These are phyloP conservation scores for Phenganax stokvisi DNA, from an alignment of 92 coral and sea anemone genomes.

Conservation along the genomic window DNA sequence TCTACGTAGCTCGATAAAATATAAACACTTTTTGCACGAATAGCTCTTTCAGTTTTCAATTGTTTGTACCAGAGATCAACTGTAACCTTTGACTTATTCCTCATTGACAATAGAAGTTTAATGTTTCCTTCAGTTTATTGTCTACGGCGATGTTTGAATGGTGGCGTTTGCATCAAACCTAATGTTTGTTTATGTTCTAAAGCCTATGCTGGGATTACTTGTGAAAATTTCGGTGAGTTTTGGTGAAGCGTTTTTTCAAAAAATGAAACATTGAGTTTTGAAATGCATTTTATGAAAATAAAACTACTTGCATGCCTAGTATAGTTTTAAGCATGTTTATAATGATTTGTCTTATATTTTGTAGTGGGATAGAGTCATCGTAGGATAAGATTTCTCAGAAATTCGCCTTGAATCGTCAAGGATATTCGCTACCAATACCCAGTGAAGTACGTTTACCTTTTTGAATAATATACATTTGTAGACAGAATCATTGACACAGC, in stretches of 20 bases:
- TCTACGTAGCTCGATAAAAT: background rate
- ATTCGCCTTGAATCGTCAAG: no score
- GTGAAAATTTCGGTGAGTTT: slow-evolving; percentile 43
- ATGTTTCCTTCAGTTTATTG: slow-evolving; percentile 47
- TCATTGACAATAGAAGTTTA: background rate
- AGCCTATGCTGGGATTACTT: slow-evolving; percentile 66
- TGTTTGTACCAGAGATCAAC: background rate
- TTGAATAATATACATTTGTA: no score
- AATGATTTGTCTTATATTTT: no score
- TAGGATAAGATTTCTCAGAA: no score
- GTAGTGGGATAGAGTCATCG: no score
- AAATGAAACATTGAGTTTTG: background rate
- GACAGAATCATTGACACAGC: no score
- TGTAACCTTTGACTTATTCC: background rate
- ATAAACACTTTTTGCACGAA: no score
- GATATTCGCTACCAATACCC: no score
- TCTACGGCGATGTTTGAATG: slow-evolving; percentile 67
- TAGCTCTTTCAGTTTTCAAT: background rate
- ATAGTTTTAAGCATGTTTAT: no score
- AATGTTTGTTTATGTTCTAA: slow-evolving; percentile 71
- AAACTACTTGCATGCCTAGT: no score
- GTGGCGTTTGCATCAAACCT: slow-evolving; percentile 74
- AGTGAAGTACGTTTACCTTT: no score
- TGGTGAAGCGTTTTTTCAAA: background rate
- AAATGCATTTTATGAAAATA: background rate